These are phyloP conservation scores for Drosophila mulleri DNA, from an alignment of 2,888 invertebrate genomes.

Conservation along the genomic window DNA sequence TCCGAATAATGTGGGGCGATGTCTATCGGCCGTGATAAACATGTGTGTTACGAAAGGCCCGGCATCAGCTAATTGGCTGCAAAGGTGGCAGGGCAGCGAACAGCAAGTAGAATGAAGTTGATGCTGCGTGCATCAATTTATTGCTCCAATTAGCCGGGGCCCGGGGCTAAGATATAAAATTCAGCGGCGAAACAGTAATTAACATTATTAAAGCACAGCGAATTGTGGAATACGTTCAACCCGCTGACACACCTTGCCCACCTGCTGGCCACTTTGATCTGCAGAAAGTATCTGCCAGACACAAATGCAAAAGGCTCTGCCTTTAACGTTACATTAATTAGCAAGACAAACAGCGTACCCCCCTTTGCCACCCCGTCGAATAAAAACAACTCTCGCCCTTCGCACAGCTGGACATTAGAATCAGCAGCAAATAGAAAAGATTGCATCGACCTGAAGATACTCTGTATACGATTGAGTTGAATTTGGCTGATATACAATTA, in stretches of 20 bases:
- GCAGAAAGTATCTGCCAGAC: constrained; percentile 64
- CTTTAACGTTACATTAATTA: constrained; percentile 68
- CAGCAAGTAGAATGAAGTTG: neutral
- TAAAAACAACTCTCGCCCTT: constrained; percentile 1
- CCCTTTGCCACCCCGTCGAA: neutral
- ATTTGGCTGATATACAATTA: no score
- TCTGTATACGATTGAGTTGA: neutral
- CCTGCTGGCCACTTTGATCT: constrained; percentile 62
- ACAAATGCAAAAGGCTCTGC: constrained; percentile 50
- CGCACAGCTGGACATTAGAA: constrained; percentile 29
- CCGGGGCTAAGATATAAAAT: constrained; percentile 21
- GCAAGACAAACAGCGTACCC: constrained; percentile 61
- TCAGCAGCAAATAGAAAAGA: neutral
- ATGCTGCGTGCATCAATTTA: constrained; percentile 35
- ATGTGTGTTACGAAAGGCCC: constrained; percentile 13
- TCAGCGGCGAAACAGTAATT: constrained; percentile 49
- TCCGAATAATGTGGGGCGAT: no score
- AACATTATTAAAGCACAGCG: constrained; percentile 62
- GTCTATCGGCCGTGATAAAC: constrained; percentile 4
- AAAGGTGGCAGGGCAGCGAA: constrained; percentile 2
- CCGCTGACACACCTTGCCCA: constrained; percentile 19
- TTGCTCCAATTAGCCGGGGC: constrained; percentile 34
- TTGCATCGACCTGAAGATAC: neutral
- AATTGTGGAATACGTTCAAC: constrained; percentile 12
- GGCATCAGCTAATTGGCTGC: constrained; percentile 26